Base-by-base conservation (phyloP, 2,888 invertebrate species). In the Tenthredo amoena region DNA sequence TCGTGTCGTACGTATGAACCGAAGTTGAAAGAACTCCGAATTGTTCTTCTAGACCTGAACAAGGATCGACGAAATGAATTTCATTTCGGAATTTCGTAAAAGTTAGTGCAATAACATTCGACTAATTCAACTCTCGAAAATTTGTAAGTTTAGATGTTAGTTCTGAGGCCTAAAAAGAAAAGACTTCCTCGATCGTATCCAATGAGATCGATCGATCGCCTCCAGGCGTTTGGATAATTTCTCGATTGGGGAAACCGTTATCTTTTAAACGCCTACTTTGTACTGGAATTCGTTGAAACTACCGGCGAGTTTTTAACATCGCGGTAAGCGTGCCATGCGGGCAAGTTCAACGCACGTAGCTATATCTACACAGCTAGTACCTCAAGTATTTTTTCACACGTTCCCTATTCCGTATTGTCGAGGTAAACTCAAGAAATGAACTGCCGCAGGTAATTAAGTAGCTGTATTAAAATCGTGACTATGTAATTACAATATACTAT, bases 351-450 rank as follows among this genome's bases (percentile, higher is more conserved):
- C 12, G 21, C 31, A 47, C 43, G 6, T 77, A 34, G 50, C 6
- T 12, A 55, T 34, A 37, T 3, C 6, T 1, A 43, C 34, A 18
- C 15, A 31, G 12, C 5, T 18, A 50, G 15, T 5, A 18, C 18
- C 18, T 10, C 15, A 6, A 37, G 31, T 34, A 40, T 72, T 31
- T 77, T 55, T 77, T 77, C 77, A 55, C 77, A 77, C 50, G 55
- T 77, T 77, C 77, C 31, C 50, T 21, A 55, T 77, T 55, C 15
- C 6, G 10, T 10, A 34, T 77, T 31, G 77, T 50, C 31, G 31
- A 77, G 50, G 37, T 21, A 50, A 34, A 31, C 34, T 21, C 18
- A 43, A 47, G 31, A 55, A 77, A 55, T 34, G 21, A 77, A 50
- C 47, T 55, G 31, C 6, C 10, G 3, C n/a, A 55, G 10, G 34